Evolutionary conservation across 2,888 invertebrate genomes (phyloP), one percentile per base, ranked within the genome.

Genomic region (Vandiemenella viatica): DNA sequence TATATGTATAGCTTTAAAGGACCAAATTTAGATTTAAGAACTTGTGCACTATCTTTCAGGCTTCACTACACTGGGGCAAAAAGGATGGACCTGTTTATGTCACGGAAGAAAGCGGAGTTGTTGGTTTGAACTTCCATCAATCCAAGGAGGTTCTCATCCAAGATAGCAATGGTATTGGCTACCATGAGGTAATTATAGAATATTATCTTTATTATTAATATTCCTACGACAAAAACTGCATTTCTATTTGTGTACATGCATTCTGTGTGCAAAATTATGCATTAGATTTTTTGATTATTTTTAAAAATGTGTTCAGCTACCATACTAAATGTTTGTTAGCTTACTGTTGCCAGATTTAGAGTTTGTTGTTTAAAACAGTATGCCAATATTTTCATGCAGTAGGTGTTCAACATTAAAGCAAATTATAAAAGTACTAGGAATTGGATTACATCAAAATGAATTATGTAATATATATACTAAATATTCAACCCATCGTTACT

Each of bases 41-140:
- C n/a, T n/a, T n/a, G n/a, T n/a, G n/a, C n/a, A n/a, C 16, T 38
- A 16, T 38, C 5, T 55, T 55, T 43, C 54, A 70, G 70, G 85
- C 85, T 50, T 77, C 83, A 55, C 74, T 85, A 67, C 84, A 86
- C 65, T 82, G 85, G 80, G 80, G 80, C 50, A 83, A 83, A 65
- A 80, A 81, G 59, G 83, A 83, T 63, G 86, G 85, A 61, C 80
- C 86, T 17, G 82, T 88, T 19, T 84, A 82, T 63, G 85, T 86
- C 52, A 83, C 85, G 8, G 86, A 88, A 60, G 88, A 89, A 62
- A 83, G 84, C 45, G 86, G 87, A 50, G 88, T 90, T 5, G 80
- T 88, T 19, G 89, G 89, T 0, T 75, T 90, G 37, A 87, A 87
- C 69, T 90, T 89, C 73, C 85, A 87, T 64, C 88, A 88, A 70